Base-by-base conservation (phyloP, 2,113 vertebrate genomes). In the Pagrus major region DNA sequence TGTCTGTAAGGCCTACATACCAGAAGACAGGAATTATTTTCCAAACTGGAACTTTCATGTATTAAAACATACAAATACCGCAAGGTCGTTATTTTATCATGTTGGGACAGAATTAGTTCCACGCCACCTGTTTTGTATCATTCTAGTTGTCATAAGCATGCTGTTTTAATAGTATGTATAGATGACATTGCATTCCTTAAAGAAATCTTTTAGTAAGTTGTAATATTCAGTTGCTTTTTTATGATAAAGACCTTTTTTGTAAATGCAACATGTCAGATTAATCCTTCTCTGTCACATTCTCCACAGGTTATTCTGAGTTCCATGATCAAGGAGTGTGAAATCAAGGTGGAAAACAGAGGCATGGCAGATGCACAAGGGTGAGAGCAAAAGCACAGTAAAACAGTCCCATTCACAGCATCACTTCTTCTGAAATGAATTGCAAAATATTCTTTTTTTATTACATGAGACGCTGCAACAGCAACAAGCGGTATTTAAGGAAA, bases 281-380 rank as follows among this genome's bases (percentile, higher is more conserved):
- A 52, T 63, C 33, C 59, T 39, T 67, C 16, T 84, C 15, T 59
- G 21, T 54, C 27, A 33, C 73, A 9, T 82, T 20, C 46, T 47
- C 47, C 49, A 42, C 92, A 99, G 98, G 98, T 98, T 93, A 99
- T 99, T 95, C 96, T 99, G 87, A 97, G 95, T 89, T 99, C 98
- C 47, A 99, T 99, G 98, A 97, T 99, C 93, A 99, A 98, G 90
- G 98, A 99, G 92, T 99, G 98, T 89, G 98, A 99, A 95, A 97
- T 97, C 90, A 99, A 99, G 95, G 95, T 99, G 93, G 98, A 99
- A 93, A 99, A 97, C 94, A 96, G 96, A 94, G 96, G 94, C 10
- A 97, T 97, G 89, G 96, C 97, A 88, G 98, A 99, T 78, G 96
- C 97, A 0, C 98, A 97, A 93, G 97, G 98, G 98, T 99, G 94